Evolutionary conservation across 2,113 vertebrate genomes (phyloP), one percentile per base, ranked within the genome.

Genomic region (Ranitomeya variabilis): DNA sequence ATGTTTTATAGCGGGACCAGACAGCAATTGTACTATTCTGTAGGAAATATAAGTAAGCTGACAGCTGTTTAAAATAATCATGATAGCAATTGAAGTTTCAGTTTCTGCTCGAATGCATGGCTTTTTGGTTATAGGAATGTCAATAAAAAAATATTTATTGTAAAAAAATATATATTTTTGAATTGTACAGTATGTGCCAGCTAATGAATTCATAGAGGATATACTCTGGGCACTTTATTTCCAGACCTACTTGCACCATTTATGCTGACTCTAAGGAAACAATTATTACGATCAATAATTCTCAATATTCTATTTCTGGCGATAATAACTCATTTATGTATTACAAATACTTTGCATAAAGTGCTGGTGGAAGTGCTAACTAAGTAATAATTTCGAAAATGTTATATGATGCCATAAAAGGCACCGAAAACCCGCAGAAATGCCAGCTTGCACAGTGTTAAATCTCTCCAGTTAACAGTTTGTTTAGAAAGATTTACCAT

Each of bases 401-500:
- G 64, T n/a, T 59, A 26, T 55, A 23, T 52, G 67, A 77, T 74
- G 67, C 80, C 11, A 87, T 73, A 74, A 74, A 74, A 82, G 74
- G 37, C 7, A 23, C 52, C 8, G 14, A 82, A 55, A 52, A 78
- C 23, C 51, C 26, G 11, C 13, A 26, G 45, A 26, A 62, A 76
- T 45, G 31, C 15, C 18, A 81, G 52, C 37, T 59, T 59, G 19
- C 73, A 82, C 67, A 82, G 52, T 64, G 67, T 60, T 88, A 83
- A 62, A 88, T 83, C 67, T 80, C 62, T 87, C 62, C 52, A 26
- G 45, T 55, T 69, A 45, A 66, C 60, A 83, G 16, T 87, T 57
- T 87, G 62, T 81, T 59, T 59, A 51, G 51, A 59, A 69, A 87
- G 62, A 87, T 69, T 80, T 87, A 87, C 59, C 55, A 87, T 9